Conservation (phyloP, 2,797 vertebrate genomes). For the Synanceia verrucosa region DNA sequence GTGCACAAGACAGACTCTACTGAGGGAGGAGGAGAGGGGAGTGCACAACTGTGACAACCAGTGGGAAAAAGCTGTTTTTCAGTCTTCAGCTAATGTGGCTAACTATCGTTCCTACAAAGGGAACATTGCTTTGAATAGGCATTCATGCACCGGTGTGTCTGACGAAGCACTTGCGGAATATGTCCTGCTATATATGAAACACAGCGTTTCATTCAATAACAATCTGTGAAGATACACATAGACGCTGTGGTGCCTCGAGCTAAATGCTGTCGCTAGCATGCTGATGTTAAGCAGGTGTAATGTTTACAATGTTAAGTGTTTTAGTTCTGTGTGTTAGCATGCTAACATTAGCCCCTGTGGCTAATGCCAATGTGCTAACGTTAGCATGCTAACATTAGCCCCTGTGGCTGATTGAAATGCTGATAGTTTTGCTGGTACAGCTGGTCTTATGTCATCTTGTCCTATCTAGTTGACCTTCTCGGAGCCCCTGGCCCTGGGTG, state of each 20-base stretch:
- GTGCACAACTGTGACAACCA: too few species aligned
- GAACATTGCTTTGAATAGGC: neutral
- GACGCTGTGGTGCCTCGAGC: neutral
- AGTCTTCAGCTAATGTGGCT: neutral
- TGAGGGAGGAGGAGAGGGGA: too few species aligned
- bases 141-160: neutral
- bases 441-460: neutral
- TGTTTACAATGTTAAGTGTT: neutral
- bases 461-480: conserved; percentile 88
- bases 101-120: neutral
- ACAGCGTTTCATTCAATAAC: neutral
- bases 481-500: conserved; percentile 79
- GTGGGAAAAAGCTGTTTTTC: too few species aligned
- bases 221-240: neutral
- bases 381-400: neutral
- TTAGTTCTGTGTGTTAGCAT: too few species aligned
- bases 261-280: neutral
- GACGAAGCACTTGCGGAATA: neutral
- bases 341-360: neutral
- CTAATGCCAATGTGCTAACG: too few species aligned
- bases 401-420: neutral
- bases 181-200: neutral
- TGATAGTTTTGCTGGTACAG: neutral
- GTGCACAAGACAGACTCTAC: too few species aligned
- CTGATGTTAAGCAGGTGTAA: neutral